Conservation (phyloP, 2,888 invertebrate genomes). For the Aleiodes testaceus region DNA sequence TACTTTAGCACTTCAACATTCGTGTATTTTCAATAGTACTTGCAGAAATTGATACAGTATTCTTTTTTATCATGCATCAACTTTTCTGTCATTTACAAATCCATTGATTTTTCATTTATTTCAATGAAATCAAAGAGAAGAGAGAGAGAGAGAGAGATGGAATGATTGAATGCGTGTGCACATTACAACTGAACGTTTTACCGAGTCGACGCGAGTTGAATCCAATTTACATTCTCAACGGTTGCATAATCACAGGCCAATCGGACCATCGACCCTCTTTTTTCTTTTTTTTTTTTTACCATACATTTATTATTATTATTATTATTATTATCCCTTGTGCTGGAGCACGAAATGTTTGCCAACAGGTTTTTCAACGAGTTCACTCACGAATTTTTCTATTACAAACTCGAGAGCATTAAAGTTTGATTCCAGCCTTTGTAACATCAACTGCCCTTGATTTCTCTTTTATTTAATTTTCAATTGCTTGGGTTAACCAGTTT, state of each 20-base stretch:
- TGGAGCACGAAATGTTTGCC: conserved; percentile 23
- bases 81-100: not conserved
- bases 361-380: conserved; percentile 28
- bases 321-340: conserved; percentile 2
- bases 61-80: too few relatives aligned
- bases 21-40: not conserved
- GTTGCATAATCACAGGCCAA: conserved; percentile 25
- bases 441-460: not conserved
- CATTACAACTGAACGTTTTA: conserved; percentile 1
- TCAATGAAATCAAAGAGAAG: not conserved
- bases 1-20: not conserved
- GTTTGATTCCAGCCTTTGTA: conserved; percentile 9
- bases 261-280: conserved; percentile 15
- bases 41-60: not conserved
- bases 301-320: not conserved
- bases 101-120: not conserved
- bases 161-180: conserved; percentile 21
- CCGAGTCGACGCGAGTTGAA: conserved; percentile 11
- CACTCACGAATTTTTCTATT: conserved; percentile 12
- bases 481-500: not conserved
- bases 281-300: not conserved
- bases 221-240: conserved; percentile 17
- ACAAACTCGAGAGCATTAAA: conserved; percentile 7
- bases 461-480: not conserved
- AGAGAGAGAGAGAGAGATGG: not conserved